These are phyloP conservation scores for Ricordea florida DNA, from an alignment of 92 coral and sea anemone species.

Conservation along the genomic window DNA sequence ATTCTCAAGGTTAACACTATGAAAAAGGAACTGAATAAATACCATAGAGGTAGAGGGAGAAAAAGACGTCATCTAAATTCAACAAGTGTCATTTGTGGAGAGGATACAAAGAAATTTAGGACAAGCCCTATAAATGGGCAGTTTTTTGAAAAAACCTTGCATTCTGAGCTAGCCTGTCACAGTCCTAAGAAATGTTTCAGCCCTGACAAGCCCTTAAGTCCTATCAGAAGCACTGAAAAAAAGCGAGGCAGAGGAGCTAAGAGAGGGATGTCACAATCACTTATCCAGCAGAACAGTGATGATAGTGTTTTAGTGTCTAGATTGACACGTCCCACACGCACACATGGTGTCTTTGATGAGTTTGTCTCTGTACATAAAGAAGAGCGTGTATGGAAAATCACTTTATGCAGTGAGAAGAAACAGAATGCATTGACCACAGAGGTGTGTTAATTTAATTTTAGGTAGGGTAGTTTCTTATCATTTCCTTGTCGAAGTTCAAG, in stretches of 20 bases:
- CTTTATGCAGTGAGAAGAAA: conserved; percentile 77
- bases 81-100: conserved; percentile 2
- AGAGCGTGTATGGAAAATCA: conserved; percentile 63
- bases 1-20: conserved; percentile 54
- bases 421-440: conserved; percentile 71
- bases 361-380: conserved; percentile 61
- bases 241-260: conserved; percentile 5
- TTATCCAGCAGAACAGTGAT: background rate
- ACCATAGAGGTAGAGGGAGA: conserved; percentile 29
- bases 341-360: conserved; percentile 61
- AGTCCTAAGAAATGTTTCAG: no score
- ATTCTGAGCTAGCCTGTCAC: conserved; percentile 5
- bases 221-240: conserved; percentile 4
- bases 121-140: conserved; percentile 45
- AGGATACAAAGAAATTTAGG: conserved; percentile 5
- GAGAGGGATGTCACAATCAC: conserved; percentile 31
- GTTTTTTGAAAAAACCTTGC: conserved; percentile 23
- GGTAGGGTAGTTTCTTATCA: no score
- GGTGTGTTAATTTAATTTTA: no score
- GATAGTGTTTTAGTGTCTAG: conserved; percentile 19
- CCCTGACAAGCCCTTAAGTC: no score
- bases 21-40: conserved; percentile 60
- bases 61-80: conserved; percentile 18
- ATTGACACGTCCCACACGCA: conserved; percentile 60
- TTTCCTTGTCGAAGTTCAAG: background rate